Percentiles rank a stretch among this genome's conserved stretches.
Conservation (phyloP, 2,888 invertebrate species). For the Netelia inedita region DNA sequence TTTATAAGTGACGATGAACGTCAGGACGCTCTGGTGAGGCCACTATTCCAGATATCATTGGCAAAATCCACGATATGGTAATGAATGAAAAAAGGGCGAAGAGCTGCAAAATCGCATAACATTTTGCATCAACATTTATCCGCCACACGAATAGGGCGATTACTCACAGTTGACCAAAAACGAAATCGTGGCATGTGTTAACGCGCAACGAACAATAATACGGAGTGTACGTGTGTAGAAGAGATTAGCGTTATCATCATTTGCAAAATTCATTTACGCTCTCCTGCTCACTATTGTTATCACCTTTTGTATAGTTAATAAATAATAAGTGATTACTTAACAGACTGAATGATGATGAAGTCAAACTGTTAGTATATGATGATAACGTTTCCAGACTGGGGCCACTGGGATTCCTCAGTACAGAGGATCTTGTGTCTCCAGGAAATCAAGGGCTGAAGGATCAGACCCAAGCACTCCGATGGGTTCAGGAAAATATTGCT, state of each 20-base stretch:
- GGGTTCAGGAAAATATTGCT: slow-evolving; percentile 88
- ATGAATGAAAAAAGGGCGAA: slow-evolving; percentile 69
- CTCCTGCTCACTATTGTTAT: too few relatives aligned
- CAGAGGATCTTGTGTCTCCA: slow-evolving; percentile 88
- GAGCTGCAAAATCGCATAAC: slow-evolving; percentile 69
- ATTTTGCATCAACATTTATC: slow-evolving; percentile 30
- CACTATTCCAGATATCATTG: slow-evolving; percentile 52
- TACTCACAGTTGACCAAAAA: slow-evolving; percentile 36
- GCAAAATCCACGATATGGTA: slow-evolving; percentile 57
- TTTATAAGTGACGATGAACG: slow-evolving; percentile 64
- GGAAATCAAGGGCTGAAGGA: slow-evolving; percentile 88
- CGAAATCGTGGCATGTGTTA: too few relatives aligned
- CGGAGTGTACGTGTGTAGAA: too few relatives aligned
- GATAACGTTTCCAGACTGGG: slow-evolving; percentile 82
- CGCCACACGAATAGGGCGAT: slow-evolving; percentile 42
- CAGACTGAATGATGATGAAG: not conserved
- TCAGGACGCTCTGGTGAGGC: slow-evolving; percentile 66
- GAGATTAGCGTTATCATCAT: too few relatives aligned
- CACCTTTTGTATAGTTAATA: not conserved
- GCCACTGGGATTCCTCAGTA: slow-evolving; percentile 89
- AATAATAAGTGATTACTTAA: not conserved
- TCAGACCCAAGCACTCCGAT: slow-evolving; percentile 88
- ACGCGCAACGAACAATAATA: too few relatives aligned
- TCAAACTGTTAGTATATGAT: not conserved
- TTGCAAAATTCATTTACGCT: too few relatives aligned